phyloP scores from a whole-genome alignment of 2,113 vertebrate genomes.

The Plecotus auritus region DNA sequence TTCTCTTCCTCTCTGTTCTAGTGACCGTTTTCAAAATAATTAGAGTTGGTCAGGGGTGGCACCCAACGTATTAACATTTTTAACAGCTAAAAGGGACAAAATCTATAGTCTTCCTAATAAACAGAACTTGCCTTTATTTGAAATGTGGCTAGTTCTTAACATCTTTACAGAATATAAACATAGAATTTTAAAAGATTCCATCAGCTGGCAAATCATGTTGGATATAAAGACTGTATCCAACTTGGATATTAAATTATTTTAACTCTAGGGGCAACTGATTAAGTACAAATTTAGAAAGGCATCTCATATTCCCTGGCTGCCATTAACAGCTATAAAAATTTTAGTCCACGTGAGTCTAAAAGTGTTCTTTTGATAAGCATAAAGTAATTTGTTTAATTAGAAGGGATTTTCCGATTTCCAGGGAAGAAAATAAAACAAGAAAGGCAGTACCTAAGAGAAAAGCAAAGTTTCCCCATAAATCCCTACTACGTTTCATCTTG shows the following conservation, averaged over 20 bases:
- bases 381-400: background rate
- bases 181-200: background rate
- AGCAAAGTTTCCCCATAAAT: background rate
- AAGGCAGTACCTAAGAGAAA: background rate
- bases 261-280: background rate
- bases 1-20: background rate
- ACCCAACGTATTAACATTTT: background rate
- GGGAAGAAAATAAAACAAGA: slow-evolving; percentile 18
- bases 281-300: slow-evolving; percentile 1
- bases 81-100: background rate
- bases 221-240: background rate
- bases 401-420: background rate
- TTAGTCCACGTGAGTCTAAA: background rate
- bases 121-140: background rate
- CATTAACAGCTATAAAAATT: background rate
- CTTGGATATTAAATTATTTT: background rate
- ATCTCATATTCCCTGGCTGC: background rate
- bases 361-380: background rate
- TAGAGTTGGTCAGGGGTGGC: background rate
- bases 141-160: slow-evolving; percentile 8
- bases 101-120: background rate
- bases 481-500: background rate
- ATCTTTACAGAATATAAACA: background rate
- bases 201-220: background rate
- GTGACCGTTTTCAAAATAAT: background rate